phyloP scores from a whole-genome alignment of 2,113 vertebrate genomes.

The Alces alces region DNA sequence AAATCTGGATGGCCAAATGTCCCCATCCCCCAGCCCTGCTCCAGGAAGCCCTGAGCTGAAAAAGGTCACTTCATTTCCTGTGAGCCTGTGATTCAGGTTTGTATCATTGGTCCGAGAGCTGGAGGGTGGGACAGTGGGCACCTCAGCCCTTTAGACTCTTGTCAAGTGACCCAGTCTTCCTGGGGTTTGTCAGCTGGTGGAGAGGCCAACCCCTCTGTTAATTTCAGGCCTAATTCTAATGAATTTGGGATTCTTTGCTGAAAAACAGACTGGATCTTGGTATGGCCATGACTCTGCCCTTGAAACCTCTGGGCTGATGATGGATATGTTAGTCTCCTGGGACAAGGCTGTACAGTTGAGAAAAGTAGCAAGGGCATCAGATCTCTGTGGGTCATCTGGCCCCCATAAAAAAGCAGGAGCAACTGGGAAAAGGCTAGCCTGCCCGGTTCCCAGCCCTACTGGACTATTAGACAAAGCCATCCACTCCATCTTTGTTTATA shows the following conservation, averaged over 20 bases:
- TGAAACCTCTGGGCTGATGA: constrained; percentile 42
- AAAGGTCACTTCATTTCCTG: constrained; percentile 22
- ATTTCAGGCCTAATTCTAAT: not conserved
- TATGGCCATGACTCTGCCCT: constrained; percentile 38
- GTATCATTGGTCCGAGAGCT: not conserved
- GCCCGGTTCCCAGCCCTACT: constrained; percentile 50
- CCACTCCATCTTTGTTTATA: constrained; percentile 77
- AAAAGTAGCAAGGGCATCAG: constrained; percentile 71
- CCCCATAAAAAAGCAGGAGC: constrained; percentile 70
- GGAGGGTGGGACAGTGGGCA: not conserved
- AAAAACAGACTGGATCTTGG: constrained; percentile 20
- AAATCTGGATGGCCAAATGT: not conserved
- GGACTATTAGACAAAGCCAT: constrained; percentile 66
- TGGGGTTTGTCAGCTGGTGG: not conserved
- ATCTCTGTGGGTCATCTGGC: constrained; percentile 70
- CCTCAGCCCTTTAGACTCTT: not conserved
- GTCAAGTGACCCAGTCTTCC: not conserved
- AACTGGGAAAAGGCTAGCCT: constrained; percentile 67
- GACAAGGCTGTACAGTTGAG: constrained; percentile 58
- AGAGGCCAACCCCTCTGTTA: not conserved
- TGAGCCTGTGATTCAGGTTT: not conserved
- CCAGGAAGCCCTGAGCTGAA: not conserved
- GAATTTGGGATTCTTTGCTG: not conserved
- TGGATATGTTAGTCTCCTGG: constrained; percentile 60
- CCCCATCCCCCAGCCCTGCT: not conserved